Conservation (phyloP, 2,797 vertebrate species). For the Sparidentex hasta region DNA sequence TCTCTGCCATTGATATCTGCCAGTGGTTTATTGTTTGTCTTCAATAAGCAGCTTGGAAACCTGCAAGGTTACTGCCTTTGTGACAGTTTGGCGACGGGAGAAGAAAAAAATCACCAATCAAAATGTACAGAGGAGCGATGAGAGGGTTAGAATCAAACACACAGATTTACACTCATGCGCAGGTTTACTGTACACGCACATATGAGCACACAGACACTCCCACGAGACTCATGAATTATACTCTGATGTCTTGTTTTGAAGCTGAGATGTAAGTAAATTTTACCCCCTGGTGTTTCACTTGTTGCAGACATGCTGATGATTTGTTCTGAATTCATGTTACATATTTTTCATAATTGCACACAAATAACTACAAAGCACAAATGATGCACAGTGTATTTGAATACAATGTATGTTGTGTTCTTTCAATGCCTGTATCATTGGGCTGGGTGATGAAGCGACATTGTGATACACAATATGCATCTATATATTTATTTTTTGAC, state of each 20-base stretch:
- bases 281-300: conserved; percentile 68
- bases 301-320: conserved; percentile 77
- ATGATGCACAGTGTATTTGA: conserved; percentile 32
- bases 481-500: too few relatives aligned
- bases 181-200: conserved; percentile 63
- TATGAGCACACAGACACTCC: conserved; percentile 59
- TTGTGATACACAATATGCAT: too few relatives aligned
- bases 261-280: conserved; percentile 65
- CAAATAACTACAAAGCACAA: conserved; percentile 40
- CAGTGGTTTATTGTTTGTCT: conserved; percentile 90
- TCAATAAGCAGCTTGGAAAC: conserved; percentile 86
- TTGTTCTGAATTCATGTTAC: conserved; percentile 68
- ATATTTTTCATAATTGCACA: conserved; percentile 64
- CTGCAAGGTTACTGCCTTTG: conserved; percentile 85
- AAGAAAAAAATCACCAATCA: conserved; percentile 76
- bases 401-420: conserved; percentile 14
- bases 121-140: conserved; percentile 72
- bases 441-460: too few relatives aligned
- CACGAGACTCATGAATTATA: conserved; percentile 67
- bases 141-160: conserved; percentile 74
- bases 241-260: conserved; percentile 71
- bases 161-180: conserved; percentile 51
- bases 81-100: conserved; percentile 68
- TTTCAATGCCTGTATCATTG: conserved; percentile 12
- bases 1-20: conserved; percentile 90